Conservation (phyloP, 2,888 invertebrate genomes). For the Caenorhabditis uteleia region DNA sequence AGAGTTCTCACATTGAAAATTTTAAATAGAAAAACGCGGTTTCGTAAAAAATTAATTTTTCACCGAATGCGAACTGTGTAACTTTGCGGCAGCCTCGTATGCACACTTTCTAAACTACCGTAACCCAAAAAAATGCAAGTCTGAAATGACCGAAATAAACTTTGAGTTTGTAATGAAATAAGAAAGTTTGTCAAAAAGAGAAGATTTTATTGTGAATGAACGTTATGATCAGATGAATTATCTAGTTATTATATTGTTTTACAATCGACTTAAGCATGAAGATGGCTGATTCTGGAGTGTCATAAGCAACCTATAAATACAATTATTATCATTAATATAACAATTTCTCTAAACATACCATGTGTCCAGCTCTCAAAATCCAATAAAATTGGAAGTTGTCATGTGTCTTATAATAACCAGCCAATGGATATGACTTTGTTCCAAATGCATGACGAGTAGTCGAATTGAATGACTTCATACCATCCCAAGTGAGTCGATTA, state of each 20-base stretch:
- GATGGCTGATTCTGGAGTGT: constrained; percentile 50
- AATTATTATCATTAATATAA: background rate
- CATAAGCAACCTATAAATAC: constrained; percentile 49
- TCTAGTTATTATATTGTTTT: constrained; percentile 27
- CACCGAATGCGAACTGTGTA: no score
- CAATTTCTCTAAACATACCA: constrained; percentile 70
- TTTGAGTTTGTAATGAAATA: no score
- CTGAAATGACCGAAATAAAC: no score
- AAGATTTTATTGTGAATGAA: no score
- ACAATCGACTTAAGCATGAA: constrained; percentile 40
- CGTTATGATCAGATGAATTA: no score
- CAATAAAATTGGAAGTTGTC: constrained; percentile 81
- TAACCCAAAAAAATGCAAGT: no score
- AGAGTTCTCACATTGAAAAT: no score
- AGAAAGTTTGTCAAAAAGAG: no score
- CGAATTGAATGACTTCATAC: constrained; percentile 75
- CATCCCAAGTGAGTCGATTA: constrained; percentile 77
- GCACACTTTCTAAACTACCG: no score
- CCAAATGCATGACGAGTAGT: constrained; percentile 38
- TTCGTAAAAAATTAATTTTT: no score
- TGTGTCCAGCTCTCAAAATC: constrained; percentile 82
- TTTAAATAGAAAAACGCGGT: no score
- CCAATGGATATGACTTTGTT: constrained; percentile 46
- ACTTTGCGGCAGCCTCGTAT: no score
- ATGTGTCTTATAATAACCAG: constrained; percentile 68